phyloP scores from a whole-genome alignment of 2,797 vertebrate genomes.

The Sylvia borin region DNA sequence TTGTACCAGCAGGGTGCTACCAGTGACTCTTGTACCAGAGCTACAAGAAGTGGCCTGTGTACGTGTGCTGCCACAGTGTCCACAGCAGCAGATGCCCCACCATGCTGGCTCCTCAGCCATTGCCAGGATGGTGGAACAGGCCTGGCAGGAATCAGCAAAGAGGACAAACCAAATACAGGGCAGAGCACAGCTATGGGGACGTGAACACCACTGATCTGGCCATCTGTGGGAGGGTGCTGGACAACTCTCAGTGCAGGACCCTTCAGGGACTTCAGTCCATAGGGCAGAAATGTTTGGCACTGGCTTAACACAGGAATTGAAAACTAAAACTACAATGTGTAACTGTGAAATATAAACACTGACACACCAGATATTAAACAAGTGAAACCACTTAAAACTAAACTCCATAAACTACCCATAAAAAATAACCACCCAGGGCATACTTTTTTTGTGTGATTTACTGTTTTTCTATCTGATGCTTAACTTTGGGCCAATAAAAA shows the following conservation, averaged over 20 bases:
- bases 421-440: neutral
- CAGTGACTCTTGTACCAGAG: neutral
- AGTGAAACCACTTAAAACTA: neutral
- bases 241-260: fast-evolving
- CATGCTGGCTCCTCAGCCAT: neutral
- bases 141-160: neutral
- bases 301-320: neutral
- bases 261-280: neutral
- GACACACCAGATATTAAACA: neutral
- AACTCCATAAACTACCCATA: neutral
- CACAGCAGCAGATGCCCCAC: neutral
- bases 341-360: neutral
- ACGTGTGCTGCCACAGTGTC: fast-evolving
- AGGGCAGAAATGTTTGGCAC: neutral
- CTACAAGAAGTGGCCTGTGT: neutral
- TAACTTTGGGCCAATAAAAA: neutral
- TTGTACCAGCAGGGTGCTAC: neutral
- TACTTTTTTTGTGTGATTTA: neutral
- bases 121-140: neutral
- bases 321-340: neutral
- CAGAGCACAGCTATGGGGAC: neutral
- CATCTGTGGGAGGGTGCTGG: neutral
- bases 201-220: fast-evolving
- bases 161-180: neutral
- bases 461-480: neutral